Base-by-base conservation (phyloP, 2,113 vertebrate genomes). In the Aphyosemion australe region DNA sequence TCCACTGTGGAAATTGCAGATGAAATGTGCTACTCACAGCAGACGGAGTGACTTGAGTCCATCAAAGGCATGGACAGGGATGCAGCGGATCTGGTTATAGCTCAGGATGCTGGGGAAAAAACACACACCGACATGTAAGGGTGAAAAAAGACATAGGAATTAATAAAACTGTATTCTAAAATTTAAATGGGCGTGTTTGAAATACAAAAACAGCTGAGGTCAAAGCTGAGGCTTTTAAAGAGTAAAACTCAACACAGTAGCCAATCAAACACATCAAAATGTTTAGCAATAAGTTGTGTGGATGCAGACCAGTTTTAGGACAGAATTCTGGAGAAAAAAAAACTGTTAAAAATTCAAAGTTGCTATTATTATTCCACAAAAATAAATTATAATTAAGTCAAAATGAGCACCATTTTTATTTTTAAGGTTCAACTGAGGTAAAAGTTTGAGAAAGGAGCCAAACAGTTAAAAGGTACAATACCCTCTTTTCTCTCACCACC, bases 31-130 rank as follows among this genome's bases (percentile, higher is more conserved):
- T 85, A 96, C 96, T 98, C 86, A 98, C 96, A 98, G 91, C 74
- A 98, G 94, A 21, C 96, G 93, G 34, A 98, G 95, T 0, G 96
- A 94, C 34, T 92, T 93, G 57, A 98, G 94, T 4, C 97, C 96
- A 0, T 93, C 85, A 69, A 99, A 99, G 6, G 97, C 95, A 1
- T 96, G 94, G 59, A 94, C 77, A 0, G 96, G 96, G 67, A 99
- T 94, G 89, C 97, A 99, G 4, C 94, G 94, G 13, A 99, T 95
- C 61, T 94, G 88, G 79, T 99, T 99, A 85, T 99, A 99, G 77
- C 97, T 99, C 90, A 99, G 87, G 90, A 99, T 99, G 73, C 97
- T 93, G 84, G 15, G 59, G 62, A 61, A 79, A 32, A 59, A 45
- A 74, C 19, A 42, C 21, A 84, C 16, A 75, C 1, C 13, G 0